phyloP scores from a whole-genome alignment of 2,113 vertebrate genomes.

The Accipiter cooperii region DNA sequence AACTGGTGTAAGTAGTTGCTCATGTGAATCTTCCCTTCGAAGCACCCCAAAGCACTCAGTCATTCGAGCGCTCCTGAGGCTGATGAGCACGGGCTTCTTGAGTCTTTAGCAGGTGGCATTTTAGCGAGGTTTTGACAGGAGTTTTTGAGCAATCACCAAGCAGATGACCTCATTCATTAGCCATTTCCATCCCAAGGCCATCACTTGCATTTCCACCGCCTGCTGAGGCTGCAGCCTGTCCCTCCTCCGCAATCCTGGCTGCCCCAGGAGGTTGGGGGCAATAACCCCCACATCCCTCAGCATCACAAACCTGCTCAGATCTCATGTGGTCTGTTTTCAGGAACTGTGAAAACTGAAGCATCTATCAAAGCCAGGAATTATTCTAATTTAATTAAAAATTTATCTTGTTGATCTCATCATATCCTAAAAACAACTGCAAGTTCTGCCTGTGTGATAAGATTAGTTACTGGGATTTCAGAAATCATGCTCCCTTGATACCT shows the following conservation, averaged over 20 bases:
- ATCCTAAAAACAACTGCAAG: background rate
- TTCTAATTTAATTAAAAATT: conserved; percentile 19
- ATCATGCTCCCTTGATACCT: background rate
- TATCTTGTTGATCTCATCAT: background rate
- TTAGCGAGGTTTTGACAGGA: background rate
- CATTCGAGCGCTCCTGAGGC: fast-evolving
- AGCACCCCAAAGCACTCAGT: background rate
- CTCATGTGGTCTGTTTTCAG: background rate
- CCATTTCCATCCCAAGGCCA: background rate
- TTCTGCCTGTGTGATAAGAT: background rate
- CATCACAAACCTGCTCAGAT: background rate
- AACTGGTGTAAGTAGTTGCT: fast-evolving
- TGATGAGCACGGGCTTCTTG: fast-evolving
- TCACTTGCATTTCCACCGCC: background rate
- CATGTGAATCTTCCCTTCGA: fast-evolving
- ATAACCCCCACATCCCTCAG: background rate
- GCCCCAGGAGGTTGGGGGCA: background rate
- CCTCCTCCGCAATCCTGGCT: background rate
- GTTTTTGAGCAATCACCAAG: background rate
- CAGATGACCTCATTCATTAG: background rate
- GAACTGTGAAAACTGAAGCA: background rate
- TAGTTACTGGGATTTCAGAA: background rate
- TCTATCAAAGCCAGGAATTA: background rate
- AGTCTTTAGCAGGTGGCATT: background rate
- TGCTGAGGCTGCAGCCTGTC: background rate